Evolutionary conservation across 2,797 vertebrate genomes (phyloP), one percentile per base, ranked within the genome.

Genomic region (Rhyacichthys aspro): DNA sequence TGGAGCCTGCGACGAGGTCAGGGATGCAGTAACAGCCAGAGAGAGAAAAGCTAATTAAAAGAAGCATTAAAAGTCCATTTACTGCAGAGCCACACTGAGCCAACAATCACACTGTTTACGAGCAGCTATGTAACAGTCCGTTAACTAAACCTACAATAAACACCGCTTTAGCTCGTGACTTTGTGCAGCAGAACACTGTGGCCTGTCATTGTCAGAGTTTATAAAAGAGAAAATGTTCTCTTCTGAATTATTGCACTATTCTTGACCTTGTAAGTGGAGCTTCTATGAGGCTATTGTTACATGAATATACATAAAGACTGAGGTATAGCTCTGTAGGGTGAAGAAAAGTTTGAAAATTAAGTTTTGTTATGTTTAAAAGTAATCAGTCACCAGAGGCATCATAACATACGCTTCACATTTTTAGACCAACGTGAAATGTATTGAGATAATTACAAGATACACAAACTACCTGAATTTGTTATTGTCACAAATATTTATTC

Each of bases 21-120:
- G 19, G 8, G 5, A 14, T 9, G 38, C 38, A 43, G 28, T 9
- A n/a, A 53, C 38, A 15, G 46, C 41, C 38, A 19, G 18, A 37
- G 33, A 55, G 17, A 47, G 57, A 43, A 55, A 43, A 16, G 23
- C 43, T 52, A 52, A 49, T 55, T 55, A 55, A 55, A 42, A 55
- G 52, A 55, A 42, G 38, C 39, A 42, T 42, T 55, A 41, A 42
- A 55, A 55, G 23, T 32, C 49, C 49, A 52, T 55, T 42, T 54
- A n/a, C 50, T 41, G 37, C 18, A 12, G 12, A 37, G 17, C 10
- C 19, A 42, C 9, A n/a, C n/a, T n/a, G n/a, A n/a, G n/a, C n/a
- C n/a, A n/a, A 42, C 42, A 41, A 55, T 32, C 38, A 54, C 50
- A 16, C 9, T 15, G n/a, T 55, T 7, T n/a, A n/a, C n/a, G n/a